These are phyloP conservation scores for Dryoscopus gambensis DNA, from an alignment of 2,113 vertebrate genomes.

Conservation along the genomic window DNA sequence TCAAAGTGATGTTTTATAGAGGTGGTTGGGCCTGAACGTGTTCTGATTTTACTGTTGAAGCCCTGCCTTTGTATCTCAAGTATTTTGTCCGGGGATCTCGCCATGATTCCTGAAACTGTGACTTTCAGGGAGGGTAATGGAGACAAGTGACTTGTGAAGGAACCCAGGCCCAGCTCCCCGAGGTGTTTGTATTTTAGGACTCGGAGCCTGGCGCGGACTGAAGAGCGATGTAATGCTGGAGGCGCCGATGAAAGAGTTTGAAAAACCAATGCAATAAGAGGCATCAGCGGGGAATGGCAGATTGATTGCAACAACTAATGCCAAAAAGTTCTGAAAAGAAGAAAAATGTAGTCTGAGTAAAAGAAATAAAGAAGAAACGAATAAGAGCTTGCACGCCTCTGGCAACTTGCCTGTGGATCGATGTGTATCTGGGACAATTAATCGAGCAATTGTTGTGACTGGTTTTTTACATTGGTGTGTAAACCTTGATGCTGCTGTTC, in stretches of 20 bases:
- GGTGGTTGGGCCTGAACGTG: background rate
- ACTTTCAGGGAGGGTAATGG: background rate
- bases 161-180: background rate
- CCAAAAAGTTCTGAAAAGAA: constrained; percentile 10
- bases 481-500: background rate
- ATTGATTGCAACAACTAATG: constrained; percentile 13
- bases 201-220: background rate
- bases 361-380: background rate
- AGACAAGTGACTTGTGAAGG: background rate
- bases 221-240: background rate
- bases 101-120: background rate
- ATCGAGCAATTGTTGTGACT: background rate
- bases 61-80: background rate
- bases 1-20: background rate
- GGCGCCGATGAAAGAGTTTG: background rate
- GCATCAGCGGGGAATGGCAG: background rate
- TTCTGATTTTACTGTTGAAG: background rate
- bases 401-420: background rate
- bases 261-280: background rate
- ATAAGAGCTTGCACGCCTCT: background rate
- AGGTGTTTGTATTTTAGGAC: background rate
- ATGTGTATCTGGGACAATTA: background rate
- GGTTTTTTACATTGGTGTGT: background rate
- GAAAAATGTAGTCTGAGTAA: background rate
- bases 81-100: background rate